Evolutionary conservation across 2,797 vertebrate genomes (phyloP), one percentile per base, ranked within the genome.

Genomic region (Hozukius guyotensis): DNA sequence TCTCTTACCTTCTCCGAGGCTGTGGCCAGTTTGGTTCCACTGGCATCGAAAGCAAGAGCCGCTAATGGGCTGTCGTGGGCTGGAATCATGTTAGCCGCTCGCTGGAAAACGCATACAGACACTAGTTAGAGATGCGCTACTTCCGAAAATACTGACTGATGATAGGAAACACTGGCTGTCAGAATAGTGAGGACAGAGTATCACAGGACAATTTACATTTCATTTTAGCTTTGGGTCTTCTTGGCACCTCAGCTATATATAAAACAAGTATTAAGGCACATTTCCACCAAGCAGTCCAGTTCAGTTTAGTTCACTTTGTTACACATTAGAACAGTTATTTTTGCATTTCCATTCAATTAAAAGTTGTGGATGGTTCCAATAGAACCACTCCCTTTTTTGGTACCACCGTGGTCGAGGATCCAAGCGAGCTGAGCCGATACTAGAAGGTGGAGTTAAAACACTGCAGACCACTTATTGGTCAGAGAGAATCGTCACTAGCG

Each of bases 71-170:
- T 99, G 92, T 99, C 98, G 5, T 99, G 99, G 71, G 99, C 99
- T 8, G 99, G 99, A 92, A 99, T 99, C 99, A 99, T 99, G 80
- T 99, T 99, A 42, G 98, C 98, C 56, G 99, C 98, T 92, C 99
- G 96, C 99, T 99, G 94, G 36, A 20, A 78, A 79, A 60, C 11
- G 60, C 68, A 82, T 5, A 68, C 4, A 16, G 36, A 65, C 57
- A 65, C 8, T 4, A 11, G 53, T 77, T 69, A 80, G 65, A 75
- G 60, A 82, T 5, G 10, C 2, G 5, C 16, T 24, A 18, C 49
- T 29, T 75, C 20, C 73, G 29, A 59, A 9, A 61, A 46, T 16
- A 46, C 42, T n/a, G 13, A 60, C 0, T 32, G 49, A 63, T 10
- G 31, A 42, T 1, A 60, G 20, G 22, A 62, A 64, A 61, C 42